Percentiles rank a stretch among this genome's conserved stretches.
phyloP scores from a whole-genome alignment of 2,888 invertebrate species.

The Urechis unicinctus region DNA sequence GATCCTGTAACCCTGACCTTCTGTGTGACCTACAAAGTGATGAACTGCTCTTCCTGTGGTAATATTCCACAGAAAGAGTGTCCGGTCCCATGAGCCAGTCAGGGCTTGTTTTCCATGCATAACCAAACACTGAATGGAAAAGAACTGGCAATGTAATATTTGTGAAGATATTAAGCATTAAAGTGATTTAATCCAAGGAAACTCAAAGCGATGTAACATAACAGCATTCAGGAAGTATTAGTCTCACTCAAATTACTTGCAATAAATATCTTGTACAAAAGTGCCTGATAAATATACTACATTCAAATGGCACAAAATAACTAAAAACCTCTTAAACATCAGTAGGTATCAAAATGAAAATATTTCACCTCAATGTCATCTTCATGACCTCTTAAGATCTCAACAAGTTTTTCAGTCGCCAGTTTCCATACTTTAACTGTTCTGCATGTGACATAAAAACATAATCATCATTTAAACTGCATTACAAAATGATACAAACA shows the following conservation, averaged over 20 bases:
- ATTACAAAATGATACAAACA: too few relatives aligned
- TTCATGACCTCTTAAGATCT: slow-evolving; percentile 31
- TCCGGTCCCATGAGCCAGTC: slow-evolving; percentile 40
- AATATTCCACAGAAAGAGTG: slow-evolving; percentile 36
- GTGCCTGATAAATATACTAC: too few relatives aligned
- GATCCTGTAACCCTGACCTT: slow-evolving; percentile 31
- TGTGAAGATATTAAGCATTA: background rate
- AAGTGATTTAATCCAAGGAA: background rate
- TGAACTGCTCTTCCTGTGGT: slow-evolving; percentile 24
- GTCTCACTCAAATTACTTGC: too few relatives aligned
- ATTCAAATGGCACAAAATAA: too few relatives aligned
- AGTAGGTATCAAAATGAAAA: background rate
- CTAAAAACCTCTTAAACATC: too few relatives aligned
- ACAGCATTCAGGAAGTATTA: too few relatives aligned
- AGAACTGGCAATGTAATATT: background rate
- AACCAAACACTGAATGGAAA: slow-evolving; percentile 29
- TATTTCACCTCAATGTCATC: slow-evolving; percentile 40
- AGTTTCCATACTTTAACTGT: slow-evolving; percentile 36
- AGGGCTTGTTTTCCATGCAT: slow-evolving; percentile 27
- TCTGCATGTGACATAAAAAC: slow-evolving; percentile 24
- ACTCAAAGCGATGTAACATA: too few relatives aligned
- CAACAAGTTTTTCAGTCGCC: slow-evolving; percentile 25
- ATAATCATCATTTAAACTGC: too few relatives aligned
- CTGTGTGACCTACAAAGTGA: slow-evolving; percentile 32
- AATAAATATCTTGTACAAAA: too few relatives aligned